Base-by-base conservation (phyloP, 2,888 invertebrate species). In the Drosophila kokeensis region DNA sequence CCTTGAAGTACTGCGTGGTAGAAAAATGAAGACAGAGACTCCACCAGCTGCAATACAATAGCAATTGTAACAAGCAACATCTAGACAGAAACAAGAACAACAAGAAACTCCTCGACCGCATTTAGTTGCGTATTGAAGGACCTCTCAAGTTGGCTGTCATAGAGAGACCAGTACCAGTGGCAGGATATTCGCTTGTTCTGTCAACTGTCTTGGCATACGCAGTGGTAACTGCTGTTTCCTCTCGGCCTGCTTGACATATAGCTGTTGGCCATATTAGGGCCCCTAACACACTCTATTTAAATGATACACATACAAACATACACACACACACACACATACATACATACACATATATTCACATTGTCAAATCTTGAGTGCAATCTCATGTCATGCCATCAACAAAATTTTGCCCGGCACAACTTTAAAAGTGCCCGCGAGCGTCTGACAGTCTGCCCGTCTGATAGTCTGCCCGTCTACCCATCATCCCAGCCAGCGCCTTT, bases 361-460 rank as follows among this genome's bases (percentile, higher is more conserved):
- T 61, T 73, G 64, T 73, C 29, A 73, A 62, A 71, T 73, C 70
- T 88, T 81, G 85, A 87, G 87, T 87, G 87, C 87, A 81, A 81
- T 89, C 82, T 81, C 83, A 80, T 87, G 87, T 87, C 69, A 63
- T 57, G 71, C 67, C 81, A 70, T 81, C 69, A 72, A 62, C 57
- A 62, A 40, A 50, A 62, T 64, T 67, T 76, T 65, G 49, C 62
- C 15, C 50, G 45, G 70, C 69, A 52, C 68, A 77, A 71, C 76
- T 82, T 84, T 79, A 68, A 84, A 72, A 69, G 65, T 55, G 73
- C 58, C 82, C 68, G 32, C 66, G 53, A 68, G 72, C 80, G 2
- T 42, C 42, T 11, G n/a, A 5, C 2, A 4, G 2, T n/a, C 40
- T n/a, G 40, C 40, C 40, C 1, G 8, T 38, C 30, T 30, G 30